Conservation (phyloP, 2,113 vertebrate species). For the Alces alces region DNA sequence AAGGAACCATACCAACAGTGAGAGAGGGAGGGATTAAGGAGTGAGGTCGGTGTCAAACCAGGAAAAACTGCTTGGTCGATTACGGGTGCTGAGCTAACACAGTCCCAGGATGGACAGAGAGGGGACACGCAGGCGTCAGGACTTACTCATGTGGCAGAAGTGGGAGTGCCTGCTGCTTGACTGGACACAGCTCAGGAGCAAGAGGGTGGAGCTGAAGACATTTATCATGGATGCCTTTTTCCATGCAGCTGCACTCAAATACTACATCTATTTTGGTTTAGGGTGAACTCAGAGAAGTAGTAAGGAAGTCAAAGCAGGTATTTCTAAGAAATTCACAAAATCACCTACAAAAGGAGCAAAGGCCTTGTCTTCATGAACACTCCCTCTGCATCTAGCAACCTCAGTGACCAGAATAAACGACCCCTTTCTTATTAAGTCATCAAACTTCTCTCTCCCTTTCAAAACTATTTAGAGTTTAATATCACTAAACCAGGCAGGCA, state of each 20-base stretch:
- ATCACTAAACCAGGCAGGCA: slow-evolving; percentile 42
- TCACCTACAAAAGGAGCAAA: slow-evolving; percentile 48
- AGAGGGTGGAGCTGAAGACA: not conserved
- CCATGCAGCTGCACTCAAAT: not conserved
- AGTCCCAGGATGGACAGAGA: not conserved
- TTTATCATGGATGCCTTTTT: not conserved
- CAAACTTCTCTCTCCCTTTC: slow-evolving; percentile 5
- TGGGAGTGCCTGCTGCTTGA: not conserved
- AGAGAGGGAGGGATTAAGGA: not conserved
- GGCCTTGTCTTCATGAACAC: slow-evolving; percentile 45
- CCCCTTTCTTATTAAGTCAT: slow-evolving; percentile 59
- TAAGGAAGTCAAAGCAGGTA: slow-evolving; percentile 36
- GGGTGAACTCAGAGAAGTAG: slow-evolving; percentile 32
- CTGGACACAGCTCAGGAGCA: not conserved
- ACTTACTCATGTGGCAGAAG: not conserved
- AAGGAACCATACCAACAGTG: not conserved
- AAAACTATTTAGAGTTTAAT: slow-evolving; percentile 48
- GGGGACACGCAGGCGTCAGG: not conserved
- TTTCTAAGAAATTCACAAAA: slow-evolving; percentile 62
- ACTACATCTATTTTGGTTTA: slow-evolving; percentile 31
- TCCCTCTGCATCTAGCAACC: slow-evolving; percentile 30
- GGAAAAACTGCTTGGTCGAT: not conserved
- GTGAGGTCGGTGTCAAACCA: not conserved
- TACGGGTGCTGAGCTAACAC: not conserved
- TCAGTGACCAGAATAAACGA: slow-evolving; percentile 53